Conservation (phyloP, 2,113 vertebrate genomes). For the Noturus placidus region DNA sequence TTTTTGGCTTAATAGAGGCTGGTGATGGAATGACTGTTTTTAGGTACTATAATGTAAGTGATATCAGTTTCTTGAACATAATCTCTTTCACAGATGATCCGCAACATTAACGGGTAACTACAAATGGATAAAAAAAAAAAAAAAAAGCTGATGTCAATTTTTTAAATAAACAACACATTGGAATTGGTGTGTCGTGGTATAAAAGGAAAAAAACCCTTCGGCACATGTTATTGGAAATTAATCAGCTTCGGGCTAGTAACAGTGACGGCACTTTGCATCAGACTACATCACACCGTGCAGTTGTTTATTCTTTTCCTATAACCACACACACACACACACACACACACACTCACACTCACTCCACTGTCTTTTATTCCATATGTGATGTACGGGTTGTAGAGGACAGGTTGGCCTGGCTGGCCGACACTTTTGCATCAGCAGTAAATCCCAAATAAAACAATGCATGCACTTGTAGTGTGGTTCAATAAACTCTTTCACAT, state of each 20-base stretch:
- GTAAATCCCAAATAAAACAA: conserved; percentile 62
- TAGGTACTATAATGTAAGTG: not conserved
- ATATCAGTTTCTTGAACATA: not conserved
- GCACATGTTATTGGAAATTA: not conserved
- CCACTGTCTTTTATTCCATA: not conserved
- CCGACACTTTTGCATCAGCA: not conserved
- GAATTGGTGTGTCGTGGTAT: not conserved
- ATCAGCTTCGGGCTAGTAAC: not conserved
- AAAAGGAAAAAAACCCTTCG: not conserved
- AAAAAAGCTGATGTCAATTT: not conserved
- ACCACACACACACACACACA: not conserved
- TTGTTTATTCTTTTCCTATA: not conserved
- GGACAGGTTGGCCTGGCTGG: too few species aligned
- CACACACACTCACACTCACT: too few species aligned
- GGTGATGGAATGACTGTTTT: too few species aligned
- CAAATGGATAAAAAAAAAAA: not conserved
- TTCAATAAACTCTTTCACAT: not conserved
- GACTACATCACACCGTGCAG: not conserved
- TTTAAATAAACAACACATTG: not conserved
- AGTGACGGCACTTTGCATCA: not conserved
- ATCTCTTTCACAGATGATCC: too few species aligned
- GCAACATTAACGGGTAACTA: not conserved
- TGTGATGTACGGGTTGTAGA: not conserved
- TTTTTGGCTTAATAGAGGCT: not conserved
- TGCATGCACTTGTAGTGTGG: not conserved